Evolutionary conservation across 2,888 invertebrate genomes (phyloP).

Genomic region (Trissonchulus latispiculum): DNA sequence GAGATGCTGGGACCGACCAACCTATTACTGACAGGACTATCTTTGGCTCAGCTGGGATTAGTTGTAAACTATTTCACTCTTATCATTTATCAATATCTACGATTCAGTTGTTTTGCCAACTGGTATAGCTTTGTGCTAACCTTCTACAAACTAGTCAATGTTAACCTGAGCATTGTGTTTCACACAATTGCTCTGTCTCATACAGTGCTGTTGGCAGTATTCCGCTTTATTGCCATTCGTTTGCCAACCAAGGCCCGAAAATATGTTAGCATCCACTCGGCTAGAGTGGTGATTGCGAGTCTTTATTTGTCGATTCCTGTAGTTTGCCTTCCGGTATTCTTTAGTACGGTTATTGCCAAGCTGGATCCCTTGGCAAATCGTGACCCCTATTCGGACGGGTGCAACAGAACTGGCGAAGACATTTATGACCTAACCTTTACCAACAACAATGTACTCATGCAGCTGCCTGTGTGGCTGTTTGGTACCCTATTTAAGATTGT

Average conservation of each 20-base stretch:
- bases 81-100: background rate
- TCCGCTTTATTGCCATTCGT: constrained; percentile 10
- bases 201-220: constrained; percentile 33
- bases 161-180: constrained; percentile 21
- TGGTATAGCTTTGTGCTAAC: constrained; percentile 10
- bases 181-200: constrained; percentile 33
- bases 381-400: background rate
- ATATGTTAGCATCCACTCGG: background rate
- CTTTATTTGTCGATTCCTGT: constrained; percentile 28
- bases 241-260: background rate
- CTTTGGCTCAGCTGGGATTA: constrained; percentile 16
- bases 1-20: constrained; percentile 14
- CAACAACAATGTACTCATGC: constrained; percentile 29
- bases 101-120: background rate
- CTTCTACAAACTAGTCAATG: constrained; percentile 18
- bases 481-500: constrained; percentile 35
- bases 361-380: background rate
- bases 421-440: constrained; percentile 29
- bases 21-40: constrained; percentile 1
- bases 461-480: constrained; percentile 34
- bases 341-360: constrained; percentile 21
- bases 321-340: constrained; percentile 33
- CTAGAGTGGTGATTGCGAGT: background rate
- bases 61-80: constrained; percentile 10
- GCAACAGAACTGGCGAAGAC: constrained; percentile 22